Conservation (phyloP, 2,888 invertebrate genomes). For the Tenthredo livida region DNA sequence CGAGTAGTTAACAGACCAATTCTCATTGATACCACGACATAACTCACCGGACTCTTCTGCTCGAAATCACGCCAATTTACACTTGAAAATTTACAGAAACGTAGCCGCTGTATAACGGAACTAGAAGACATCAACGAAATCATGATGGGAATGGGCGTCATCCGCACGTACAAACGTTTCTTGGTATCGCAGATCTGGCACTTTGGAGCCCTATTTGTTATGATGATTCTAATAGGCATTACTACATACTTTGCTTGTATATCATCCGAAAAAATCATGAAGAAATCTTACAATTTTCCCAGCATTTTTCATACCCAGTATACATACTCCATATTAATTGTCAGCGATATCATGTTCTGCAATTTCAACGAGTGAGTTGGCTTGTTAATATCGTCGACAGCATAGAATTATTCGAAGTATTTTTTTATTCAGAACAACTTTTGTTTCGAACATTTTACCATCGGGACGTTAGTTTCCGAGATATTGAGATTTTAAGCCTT, state of each 20-base stretch:
- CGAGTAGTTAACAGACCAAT: too few species aligned
- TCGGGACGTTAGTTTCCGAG: too few species aligned
- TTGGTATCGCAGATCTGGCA: constrained; percentile 7
- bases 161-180: constrained; percentile 13
- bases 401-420: too few species aligned
- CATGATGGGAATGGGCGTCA: background rate
- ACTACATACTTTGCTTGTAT: background rate
- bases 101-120: constrained; percentile 2
- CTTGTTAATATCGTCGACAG: background rate
- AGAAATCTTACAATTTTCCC: too few species aligned
- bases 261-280: background rate
- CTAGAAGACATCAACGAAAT: background rate
- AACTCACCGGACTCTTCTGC: background rate
- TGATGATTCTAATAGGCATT: background rate
- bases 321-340: background rate
- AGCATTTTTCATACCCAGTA: background rate
- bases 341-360: background rate
- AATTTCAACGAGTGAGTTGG: constrained; percentile 4
- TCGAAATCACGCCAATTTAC: background rate
- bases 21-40: background rate
- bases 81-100: constrained; percentile 19
- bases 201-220: background rate
- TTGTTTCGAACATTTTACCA: too few species aligned
- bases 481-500: too few species aligned
- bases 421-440: too few species aligned